Evolutionary conservation across 64 coral and sea anemone genomes (phyloP).

Genomic region (Exaiptasia diaphana): DNA sequence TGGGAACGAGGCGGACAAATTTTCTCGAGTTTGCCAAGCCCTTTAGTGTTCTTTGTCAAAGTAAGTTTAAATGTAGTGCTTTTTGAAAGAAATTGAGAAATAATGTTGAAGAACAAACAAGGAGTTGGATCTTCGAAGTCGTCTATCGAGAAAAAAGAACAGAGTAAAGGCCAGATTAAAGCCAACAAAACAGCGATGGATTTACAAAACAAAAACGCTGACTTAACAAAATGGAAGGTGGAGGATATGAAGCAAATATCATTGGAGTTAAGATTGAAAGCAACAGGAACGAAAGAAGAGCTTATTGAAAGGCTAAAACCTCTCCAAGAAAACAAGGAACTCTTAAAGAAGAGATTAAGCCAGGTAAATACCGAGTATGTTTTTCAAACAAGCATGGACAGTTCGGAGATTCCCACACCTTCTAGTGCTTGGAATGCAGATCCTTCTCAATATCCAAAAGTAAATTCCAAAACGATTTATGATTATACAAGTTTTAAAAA

Average conservation of each 20-base stretch:
- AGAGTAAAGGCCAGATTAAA: not conserved
- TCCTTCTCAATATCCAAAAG: constrained; percentile 43
- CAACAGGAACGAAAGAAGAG: constrained; percentile 39
- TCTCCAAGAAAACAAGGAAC: constrained; percentile 8
- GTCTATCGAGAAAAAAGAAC: not conserved
- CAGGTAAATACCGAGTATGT: constrained; percentile 24
- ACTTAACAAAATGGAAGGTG: constrained; percentile 34
- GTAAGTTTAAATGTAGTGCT: not conserved
- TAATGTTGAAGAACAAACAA: not conserved
- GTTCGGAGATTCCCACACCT: constrained; percentile 10
- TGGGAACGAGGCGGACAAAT: not conserved
- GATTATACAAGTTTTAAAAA: constrained; percentile 22
- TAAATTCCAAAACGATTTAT: constrained; percentile 6
- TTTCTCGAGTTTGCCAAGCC: not conserved
- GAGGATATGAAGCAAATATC: constrained; percentile 17
- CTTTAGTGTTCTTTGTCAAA: not conserved
- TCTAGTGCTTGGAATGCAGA: constrained; percentile 33
- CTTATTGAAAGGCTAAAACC: constrained; percentile 22
- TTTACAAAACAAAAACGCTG: constrained; percentile 3
- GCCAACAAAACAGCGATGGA: not conserved
- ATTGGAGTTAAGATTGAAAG: constrained; percentile 44
- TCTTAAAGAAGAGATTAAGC: constrained; percentile 29
- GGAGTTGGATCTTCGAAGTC: not conserved
- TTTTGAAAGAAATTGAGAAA: not conserved
- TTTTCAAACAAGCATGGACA: constrained; percentile 44